phyloP scores from a whole-genome alignment of 2,113 vertebrate species.

The Zingel zingel region DNA sequence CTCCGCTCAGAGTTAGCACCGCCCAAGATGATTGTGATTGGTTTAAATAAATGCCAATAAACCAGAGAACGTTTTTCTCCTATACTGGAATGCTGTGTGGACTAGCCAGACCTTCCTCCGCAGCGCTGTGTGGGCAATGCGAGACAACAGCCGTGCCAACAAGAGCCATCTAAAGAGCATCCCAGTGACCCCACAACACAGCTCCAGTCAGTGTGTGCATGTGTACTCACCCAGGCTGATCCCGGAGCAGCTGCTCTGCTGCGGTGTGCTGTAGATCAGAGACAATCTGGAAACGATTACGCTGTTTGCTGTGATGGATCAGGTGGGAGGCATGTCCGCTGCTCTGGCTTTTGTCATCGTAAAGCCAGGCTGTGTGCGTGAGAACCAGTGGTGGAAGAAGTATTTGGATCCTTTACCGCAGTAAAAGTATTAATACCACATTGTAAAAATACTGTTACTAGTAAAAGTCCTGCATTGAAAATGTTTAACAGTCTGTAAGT shows the following conservation, averaged over 20 bases:
- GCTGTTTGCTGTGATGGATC: constrained; percentile 57
- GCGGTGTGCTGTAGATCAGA: constrained; percentile 24
- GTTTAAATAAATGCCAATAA: too few species aligned
- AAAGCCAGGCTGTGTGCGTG: constrained; percentile 49
- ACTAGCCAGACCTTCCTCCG: too few species aligned
- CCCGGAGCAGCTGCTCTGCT: not conserved
- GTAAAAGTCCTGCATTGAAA: too few species aligned
- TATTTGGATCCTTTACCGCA: too few species aligned
- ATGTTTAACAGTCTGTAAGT: too few species aligned
- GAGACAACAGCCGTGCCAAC: not conserved
- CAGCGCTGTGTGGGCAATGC: too few species aligned
- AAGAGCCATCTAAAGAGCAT: not conserved
- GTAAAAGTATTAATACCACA: too few species aligned
- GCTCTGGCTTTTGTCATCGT: constrained; percentile 66
- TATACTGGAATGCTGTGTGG: too few species aligned
- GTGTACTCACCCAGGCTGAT: not conserved
- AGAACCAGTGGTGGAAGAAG: constrained; percentile 9
- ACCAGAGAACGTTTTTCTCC: too few species aligned
- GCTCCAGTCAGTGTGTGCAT: not conserved
- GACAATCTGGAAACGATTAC: constrained; percentile 72
- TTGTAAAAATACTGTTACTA: too few species aligned
- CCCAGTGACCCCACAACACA: not conserved
- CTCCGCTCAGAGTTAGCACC: too few species aligned
- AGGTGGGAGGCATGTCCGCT: constrained; percentile 67
- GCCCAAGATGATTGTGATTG: too few species aligned